Conservation (phyloP, 2,113 vertebrate genomes). For the Stegastes partitus region DNA sequence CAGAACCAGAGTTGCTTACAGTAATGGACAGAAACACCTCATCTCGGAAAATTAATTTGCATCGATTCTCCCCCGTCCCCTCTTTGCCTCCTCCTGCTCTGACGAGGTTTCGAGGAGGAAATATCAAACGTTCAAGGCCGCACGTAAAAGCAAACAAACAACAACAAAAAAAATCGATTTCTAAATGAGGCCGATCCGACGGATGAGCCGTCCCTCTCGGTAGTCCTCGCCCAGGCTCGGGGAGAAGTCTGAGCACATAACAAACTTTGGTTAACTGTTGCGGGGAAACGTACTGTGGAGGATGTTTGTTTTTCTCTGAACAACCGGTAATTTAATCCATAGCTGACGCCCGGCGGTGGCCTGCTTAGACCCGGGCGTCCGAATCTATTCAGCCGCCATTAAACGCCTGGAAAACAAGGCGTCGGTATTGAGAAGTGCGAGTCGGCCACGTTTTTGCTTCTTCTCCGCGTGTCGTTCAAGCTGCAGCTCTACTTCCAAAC, state of each 20-base stretch:
- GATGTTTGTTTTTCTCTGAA: no score
- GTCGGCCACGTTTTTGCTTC: no score
- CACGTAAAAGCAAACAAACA: constrained; percentile 17
- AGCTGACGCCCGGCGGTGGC: no score
- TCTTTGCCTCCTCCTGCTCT: not conserved
- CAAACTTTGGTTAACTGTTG: constrained; percentile 14
- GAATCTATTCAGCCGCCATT: no score
- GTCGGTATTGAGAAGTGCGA: no score
- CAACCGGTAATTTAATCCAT: no score
- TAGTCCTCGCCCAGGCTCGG: not conserved
- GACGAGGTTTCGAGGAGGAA: constrained; percentile 45
- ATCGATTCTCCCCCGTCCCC: constrained; percentile 63
- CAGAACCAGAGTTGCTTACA: constrained; percentile 71
- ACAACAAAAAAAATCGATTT: constrained; percentile 51
- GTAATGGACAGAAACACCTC: constrained; percentile 72
- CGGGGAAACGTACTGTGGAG: not conserved
- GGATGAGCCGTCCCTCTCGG: constrained; percentile 26
- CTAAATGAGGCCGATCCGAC: constrained; percentile 58
- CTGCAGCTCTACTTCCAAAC: no score
- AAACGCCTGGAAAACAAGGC: no score
- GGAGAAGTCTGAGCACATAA: constrained; percentile 2
- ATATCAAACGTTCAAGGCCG: constrained; percentile 56
- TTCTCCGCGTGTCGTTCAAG: no score
- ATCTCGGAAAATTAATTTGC: constrained; percentile 70
- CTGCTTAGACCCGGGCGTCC: no score